Evolutionary conservation across 35 echinoderm and acorn worm genomes (phyloP), one percentile per base, ranked within the genome.

Genomic region (Anneissia japonica): DNA sequence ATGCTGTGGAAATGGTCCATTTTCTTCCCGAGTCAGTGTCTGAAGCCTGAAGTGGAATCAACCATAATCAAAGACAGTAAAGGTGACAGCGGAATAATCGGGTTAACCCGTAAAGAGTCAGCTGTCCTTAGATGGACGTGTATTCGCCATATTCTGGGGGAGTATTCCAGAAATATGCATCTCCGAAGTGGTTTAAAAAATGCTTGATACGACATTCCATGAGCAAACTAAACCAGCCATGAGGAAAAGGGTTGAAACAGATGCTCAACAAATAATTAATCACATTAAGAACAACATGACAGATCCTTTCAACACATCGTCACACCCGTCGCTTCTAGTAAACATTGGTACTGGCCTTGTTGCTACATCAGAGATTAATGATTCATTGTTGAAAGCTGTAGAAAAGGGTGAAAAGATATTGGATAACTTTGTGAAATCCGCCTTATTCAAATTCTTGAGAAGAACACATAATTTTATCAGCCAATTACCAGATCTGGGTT

Each of bases 401-500:
- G 79, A 38, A 17, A 81, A 81, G 26, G 79, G 79, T 10, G 3
- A 81, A 32, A 38, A 2, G 10, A 81, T 81, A 37, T 10, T 81
- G 28, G 40, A 9, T 38, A 26, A 39, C 79, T 81, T 81, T 41
- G 36, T 40, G 3, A 81, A 81, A 10, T 38, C 79, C 29, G 79
- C 1, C 26, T 81, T 26, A 32, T 31, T 19, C 4, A 40, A 39
- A 23, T 39, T 81, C 10, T 9, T 6, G 36, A 9, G 23, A 81
- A 38, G 28, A 3, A 30, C 9, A 81, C 38, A 81, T 81, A 35
- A 4, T 51, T 38, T 31, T 19, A 28, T 32, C 79, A 81, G 6
- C 79, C 79, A 39, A 81, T 81, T 16, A 38, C 79, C 0, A 81
- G 40, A 37, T 81, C 79, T 30, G 79, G 79, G 0, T 5, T 81